phyloP scores from a whole-genome alignment of 2,888 invertebrate species.

The Drosophila mimetica region DNA sequence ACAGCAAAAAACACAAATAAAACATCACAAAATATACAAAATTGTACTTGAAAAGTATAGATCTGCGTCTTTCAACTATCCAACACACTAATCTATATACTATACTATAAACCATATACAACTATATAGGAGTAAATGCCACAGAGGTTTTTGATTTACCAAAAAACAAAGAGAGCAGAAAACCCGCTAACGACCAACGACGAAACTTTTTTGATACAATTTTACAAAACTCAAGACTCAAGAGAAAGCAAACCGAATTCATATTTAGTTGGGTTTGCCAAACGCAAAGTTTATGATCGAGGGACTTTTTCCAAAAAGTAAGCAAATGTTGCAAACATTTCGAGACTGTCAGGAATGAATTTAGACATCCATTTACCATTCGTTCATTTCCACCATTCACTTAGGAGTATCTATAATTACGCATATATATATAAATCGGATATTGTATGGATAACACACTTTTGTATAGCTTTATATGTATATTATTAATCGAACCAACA shows the following conservation, averaged over 20 bases:
- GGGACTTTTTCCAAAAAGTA: conserved; percentile 7
- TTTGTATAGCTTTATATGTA: conserved; percentile 80
- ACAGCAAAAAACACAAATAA: conserved; percentile 55
- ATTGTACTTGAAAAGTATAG: conserved; percentile 76
- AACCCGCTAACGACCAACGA: conserved; percentile 37
- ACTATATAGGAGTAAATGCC: conserved; percentile 22
- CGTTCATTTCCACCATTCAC: conserved; percentile 34
- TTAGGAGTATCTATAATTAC: conserved; percentile 33
- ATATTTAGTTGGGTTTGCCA: conserved; percentile 29
- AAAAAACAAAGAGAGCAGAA: conserved; percentile 20
- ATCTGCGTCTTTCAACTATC: conserved; percentile 63
- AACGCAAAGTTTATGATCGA: conserved; percentile 7
- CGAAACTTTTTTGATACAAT: conserved; percentile 37
- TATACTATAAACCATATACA: conserved; percentile 28
- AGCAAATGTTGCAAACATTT: conserved; percentile 39
- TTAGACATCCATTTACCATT: conserved; percentile 20
- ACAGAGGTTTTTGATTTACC: conserved; percentile 38
- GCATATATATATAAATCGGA: conserved; percentile 27
- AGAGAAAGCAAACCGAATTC: conserved; percentile 44
- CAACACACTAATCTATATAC: conserved; percentile 23
- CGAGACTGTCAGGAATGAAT: conserved; percentile 45
- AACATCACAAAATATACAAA: conserved; percentile 61
- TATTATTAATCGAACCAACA: conserved; percentile 55
- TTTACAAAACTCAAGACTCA: conserved; percentile 32
- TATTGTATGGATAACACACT: conserved; percentile 50